Conservation (phyloP, 2,113 vertebrate species). For the Columba livia region DNA sequence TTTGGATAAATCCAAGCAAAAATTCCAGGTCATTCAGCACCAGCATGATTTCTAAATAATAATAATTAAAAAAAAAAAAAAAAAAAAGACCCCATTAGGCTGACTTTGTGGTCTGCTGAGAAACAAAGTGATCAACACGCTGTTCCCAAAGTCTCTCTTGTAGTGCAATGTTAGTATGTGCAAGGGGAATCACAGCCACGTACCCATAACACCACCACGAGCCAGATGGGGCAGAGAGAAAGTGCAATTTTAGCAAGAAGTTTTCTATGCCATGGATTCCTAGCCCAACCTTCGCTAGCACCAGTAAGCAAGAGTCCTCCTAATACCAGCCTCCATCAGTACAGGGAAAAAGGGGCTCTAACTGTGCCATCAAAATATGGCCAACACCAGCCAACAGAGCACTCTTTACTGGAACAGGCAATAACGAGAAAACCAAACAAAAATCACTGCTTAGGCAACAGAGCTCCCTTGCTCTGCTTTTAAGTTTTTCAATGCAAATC, state of each 20-base stretch:
- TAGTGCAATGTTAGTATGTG: conserved; percentile 65
- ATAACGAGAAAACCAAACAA: background rate
- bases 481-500: background rate
- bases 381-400: background rate
- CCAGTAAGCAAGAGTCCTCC: conserved; percentile 42
- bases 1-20: conserved; percentile 66
- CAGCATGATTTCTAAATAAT: conserved; percentile 60
- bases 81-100: background rate
- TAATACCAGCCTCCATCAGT: background rate
- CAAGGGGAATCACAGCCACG: conserved; percentile 60
- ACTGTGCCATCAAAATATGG: background rate
- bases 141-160: conserved; percentile 65
- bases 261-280: conserved; percentile 50
- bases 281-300: conserved; percentile 38
- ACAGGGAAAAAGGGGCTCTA: background rate
- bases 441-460: background rate
- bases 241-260: conserved; percentile 64
- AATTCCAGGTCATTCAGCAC: conserved; percentile 66
- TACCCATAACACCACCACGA: conserved; percentile 53
- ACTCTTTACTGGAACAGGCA: background rate
- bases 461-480: conserved; percentile 4
- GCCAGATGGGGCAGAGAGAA: conserved; percentile 58
- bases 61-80: conserved; percentile 22
- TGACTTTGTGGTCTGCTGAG: conserved; percentile 45
- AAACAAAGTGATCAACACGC: conserved; percentile 67